phyloP scores from a whole-genome alignment of 1,140 invertebrate genomes.

The Hyles vespertilio region DNA sequence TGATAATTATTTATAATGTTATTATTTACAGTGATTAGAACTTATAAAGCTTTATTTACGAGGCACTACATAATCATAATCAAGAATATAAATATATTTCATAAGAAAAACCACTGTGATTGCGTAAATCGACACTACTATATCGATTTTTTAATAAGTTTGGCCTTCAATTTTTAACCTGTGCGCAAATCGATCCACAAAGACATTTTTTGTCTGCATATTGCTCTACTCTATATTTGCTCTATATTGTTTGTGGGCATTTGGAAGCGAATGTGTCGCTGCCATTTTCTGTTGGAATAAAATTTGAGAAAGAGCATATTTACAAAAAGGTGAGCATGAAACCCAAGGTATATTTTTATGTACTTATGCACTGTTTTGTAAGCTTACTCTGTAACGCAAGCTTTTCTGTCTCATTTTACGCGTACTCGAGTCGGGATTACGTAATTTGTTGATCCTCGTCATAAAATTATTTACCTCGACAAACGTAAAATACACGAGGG shows the following conservation, averaged over 20 bases:
- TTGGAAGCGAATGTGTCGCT: slow-evolving; percentile 58
- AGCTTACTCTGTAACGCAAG: slow-evolving; percentile 46
- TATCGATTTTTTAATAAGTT: no score
- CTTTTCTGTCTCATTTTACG: slow-evolving; percentile 32
- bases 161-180: neutral
- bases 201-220: slow-evolving; percentile 2
- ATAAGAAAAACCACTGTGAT: no score
- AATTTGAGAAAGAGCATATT: slow-evolving; percentile 38
- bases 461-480: slow-evolving; percentile 55
- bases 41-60: no score
- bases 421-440: slow-evolving; percentile 54
- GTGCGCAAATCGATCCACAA: no score
- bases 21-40: no score
- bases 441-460: slow-evolving; percentile 70
- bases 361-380: slow-evolving; percentile 27
- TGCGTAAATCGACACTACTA: no score
- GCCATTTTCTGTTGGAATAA: slow-evolving; percentile 63
- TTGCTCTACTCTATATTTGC: slow-evolving; percentile 1
- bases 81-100: no score
- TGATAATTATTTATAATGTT: no score
- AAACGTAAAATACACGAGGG: slow-evolving; percentile 40
- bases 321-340: slow-evolving; percentile 61
- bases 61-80: no score
- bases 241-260: slow-evolving; percentile 28
- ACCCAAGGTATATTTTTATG: slow-evolving; percentile 37